These are phyloP conservation scores for Mustela erminea DNA, from an alignment of 2,797 vertebrate genomes.

Conservation along the genomic window DNA sequence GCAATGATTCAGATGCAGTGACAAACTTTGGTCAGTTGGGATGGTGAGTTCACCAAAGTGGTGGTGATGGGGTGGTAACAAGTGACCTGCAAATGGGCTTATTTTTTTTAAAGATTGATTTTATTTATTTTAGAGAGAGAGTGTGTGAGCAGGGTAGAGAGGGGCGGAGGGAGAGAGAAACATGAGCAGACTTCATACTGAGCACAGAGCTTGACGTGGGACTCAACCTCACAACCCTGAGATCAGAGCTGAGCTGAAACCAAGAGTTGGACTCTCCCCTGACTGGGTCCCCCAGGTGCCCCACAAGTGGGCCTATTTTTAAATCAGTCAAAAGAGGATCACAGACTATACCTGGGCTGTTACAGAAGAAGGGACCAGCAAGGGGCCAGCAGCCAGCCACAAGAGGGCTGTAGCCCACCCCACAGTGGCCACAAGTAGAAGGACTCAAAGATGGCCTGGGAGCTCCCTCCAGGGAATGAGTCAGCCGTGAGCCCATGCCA, in stretches of 20 bases:
- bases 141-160: background rate
- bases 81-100: background rate
- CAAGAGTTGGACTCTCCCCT: background rate
- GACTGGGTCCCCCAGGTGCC: background rate
- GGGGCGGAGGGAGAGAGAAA: background rate
- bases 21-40: background rate
- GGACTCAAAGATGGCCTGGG: background rate
- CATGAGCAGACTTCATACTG: background rate
- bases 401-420: background rate
- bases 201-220: rapidly evolving
- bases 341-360: background rate
- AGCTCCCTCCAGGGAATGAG: background rate
- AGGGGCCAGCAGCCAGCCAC: background rate
- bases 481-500: background rate
- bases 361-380: background rate
- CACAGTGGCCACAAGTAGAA: rapidly evolving
- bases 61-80: background rate
- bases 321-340: background rate
- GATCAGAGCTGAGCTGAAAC: background rate
- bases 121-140: background rate
- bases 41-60: background rate
- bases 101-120: background rate
- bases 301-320: background rate
- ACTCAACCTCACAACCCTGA: background rate
- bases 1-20: background rate